Percentiles rank a stretch among this genome's conserved stretches.
Evolutionary conservation across 2,888 invertebrate species (phyloP).

Genomic region (Oasisia sp.): DNA sequence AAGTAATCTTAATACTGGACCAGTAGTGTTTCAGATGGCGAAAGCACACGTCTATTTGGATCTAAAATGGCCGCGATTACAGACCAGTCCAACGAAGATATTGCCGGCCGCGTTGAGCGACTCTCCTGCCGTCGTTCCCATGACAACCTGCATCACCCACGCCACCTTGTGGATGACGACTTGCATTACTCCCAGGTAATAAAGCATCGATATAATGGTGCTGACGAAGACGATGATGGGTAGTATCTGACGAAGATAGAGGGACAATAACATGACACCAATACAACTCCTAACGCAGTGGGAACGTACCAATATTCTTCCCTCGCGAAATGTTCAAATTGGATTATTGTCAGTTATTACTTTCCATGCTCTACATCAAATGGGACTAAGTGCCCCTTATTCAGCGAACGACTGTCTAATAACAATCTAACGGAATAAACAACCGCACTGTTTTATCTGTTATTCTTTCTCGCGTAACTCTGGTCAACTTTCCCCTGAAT

Average conservation of each 20-base stretch:
- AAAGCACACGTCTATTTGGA: no score
- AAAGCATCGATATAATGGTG: conserved; percentile 86
- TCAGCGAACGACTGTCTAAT: no score
- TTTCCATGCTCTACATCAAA: no score
- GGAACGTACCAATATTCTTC: neutral
- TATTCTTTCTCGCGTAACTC: no score
- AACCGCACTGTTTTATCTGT: no score
- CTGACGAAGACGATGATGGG: conserved; percentile 93
- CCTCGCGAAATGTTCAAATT: no score
- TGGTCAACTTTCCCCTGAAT: no score
- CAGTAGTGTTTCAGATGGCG: neutral
- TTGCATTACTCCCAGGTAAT: conserved; percentile 86
- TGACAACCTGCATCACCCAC: conserved; percentile 73
- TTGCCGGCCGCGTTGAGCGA: conserved; percentile 93
- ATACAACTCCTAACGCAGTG: neutral
- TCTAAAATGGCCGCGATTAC: conserved; percentile 38
- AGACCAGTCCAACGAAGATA: conserved; percentile 92
- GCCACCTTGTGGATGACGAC: conserved; percentile 84
- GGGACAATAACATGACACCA: neutral
- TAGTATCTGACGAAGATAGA: conserved; percentile 68
- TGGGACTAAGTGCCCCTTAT: no score
- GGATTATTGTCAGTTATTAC: no score
- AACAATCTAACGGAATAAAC: no score
- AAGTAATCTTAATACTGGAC: neutral
- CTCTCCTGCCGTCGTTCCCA: conserved; percentile 93